Evolutionary conservation across 2,888 invertebrate genomes (phyloP).

Genomic region (Chalcis sispes): DNA sequence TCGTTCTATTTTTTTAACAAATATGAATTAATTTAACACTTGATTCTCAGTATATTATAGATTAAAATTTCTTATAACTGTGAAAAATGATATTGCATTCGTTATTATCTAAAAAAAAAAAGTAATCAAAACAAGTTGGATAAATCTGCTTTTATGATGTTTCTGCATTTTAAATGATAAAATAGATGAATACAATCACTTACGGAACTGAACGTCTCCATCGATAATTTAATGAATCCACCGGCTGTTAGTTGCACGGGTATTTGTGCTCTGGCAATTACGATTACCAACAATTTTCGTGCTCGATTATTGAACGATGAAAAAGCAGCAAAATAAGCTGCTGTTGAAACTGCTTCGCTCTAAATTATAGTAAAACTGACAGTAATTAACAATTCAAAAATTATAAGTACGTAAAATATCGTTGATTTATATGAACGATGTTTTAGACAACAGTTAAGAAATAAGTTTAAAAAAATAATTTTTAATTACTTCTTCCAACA

Average conservation of each 20-base stretch:
- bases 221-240: slow-evolving; percentile 57
- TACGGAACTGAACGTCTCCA: slow-evolving; percentile 27
- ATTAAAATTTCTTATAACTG: no score
- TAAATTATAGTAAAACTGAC: no score
- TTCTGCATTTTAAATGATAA: background rate
- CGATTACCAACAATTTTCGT: slow-evolving; percentile 43
- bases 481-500: background rate
- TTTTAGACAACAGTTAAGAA: no score
- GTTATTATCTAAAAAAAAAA: slow-evolving; percentile 14
- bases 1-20: no score
- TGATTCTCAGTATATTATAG: no score
- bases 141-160: background rate
- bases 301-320: background rate
- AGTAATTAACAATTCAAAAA: no score
- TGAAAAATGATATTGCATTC: slow-evolving; percentile 12
- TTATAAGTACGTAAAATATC: no score
- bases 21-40: no score
- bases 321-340: background rate
- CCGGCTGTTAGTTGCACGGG: slow-evolving; percentile 64
- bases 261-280: slow-evolving; percentile 60
- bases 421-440: no score
- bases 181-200: no score
- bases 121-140: background rate
- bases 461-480: no score
- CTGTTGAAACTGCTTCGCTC: background rate